Conservation (phyloP, 1,140 invertebrate species). For the Anastrepha obliqua region DNA sequence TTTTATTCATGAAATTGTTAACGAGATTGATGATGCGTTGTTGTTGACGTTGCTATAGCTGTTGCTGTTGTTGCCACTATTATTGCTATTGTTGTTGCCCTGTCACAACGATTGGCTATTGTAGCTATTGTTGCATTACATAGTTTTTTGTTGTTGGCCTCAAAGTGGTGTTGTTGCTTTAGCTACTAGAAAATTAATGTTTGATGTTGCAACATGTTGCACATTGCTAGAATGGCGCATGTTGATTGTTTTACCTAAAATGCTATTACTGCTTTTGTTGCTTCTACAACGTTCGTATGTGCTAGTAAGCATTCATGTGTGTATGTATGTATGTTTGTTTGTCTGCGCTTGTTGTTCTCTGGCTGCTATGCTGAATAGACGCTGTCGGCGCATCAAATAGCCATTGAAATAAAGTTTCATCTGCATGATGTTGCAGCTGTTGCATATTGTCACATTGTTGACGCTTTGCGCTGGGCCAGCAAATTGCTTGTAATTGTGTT, state of each 20-base stretch:
- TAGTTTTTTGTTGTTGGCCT: conserved; percentile 23
- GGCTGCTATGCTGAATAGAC: no score
- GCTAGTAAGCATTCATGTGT: not conserved
- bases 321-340: not conserved
- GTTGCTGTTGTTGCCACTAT: not conserved
- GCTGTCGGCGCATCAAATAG: no score
- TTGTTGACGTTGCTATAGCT: conserved; percentile 50
- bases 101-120: conserved; percentile 45
- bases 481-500: conserved; percentile 4
- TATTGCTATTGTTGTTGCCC: conserved; percentile 53
- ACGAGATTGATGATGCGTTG: conserved; percentile 54
- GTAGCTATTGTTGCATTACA: conserved; percentile 27
- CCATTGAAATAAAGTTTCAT: not conserved
- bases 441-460: conserved; percentile 46
- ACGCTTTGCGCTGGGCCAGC: not conserved
- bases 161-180: not conserved
- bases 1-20: conserved; percentile 55
- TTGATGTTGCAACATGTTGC: conserved; percentile 49
- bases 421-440: conserved; percentile 49
- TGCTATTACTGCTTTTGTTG: not conserved
- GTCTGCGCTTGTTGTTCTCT: no score
- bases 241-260: conserved; percentile 48
- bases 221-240: not conserved
- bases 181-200: conserved; percentile 53
- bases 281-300: not conserved